Evolutionary conservation across 2,888 invertebrate species (phyloP).

Genomic region (Xylota segnis): DNA sequence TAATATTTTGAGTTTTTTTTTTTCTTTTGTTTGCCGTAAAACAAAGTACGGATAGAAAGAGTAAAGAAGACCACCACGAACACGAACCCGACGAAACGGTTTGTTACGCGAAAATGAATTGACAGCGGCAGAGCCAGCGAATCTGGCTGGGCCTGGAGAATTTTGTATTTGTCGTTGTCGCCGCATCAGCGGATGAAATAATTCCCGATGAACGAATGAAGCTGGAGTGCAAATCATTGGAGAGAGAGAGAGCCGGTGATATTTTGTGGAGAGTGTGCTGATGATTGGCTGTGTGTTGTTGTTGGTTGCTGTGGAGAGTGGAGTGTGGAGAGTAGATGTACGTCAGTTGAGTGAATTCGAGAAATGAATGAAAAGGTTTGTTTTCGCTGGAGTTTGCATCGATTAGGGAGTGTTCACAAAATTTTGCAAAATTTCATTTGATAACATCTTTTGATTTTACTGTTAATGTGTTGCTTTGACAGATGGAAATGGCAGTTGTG

Average conservation of each 20-base stretch:
- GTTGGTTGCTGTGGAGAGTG: background rate
- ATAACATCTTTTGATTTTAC: too few species aligned
- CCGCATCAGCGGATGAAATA: constrained; percentile 5
- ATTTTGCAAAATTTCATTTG: background rate
- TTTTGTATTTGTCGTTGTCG: background rate
- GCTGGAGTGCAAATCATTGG: background rate
- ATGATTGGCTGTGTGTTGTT: background rate
- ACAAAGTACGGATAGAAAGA: constrained; percentile 63
- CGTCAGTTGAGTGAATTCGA: constrained; percentile 9
- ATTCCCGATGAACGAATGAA: constrained; percentile 36
- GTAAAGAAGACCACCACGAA: constrained; percentile 69
- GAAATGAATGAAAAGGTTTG: background rate
- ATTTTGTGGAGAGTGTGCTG: background rate
- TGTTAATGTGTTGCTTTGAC: too few species aligned
- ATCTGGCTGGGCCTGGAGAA: constrained; percentile 37
- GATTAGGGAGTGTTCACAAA: background rate
- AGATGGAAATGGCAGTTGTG: too few species aligned
- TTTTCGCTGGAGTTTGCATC: background rate
- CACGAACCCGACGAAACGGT: constrained; percentile 71
- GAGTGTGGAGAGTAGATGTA: background rate
- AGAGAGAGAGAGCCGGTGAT: background rate
- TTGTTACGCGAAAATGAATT: constrained; percentile 76
- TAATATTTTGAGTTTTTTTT: constrained; percentile 16
- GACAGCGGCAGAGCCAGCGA: constrained; percentile 54
- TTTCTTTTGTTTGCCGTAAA: constrained; percentile 68